Conservation (phyloP, 2,113 vertebrate species). For the Onychostruthus taczanowskii region DNA sequence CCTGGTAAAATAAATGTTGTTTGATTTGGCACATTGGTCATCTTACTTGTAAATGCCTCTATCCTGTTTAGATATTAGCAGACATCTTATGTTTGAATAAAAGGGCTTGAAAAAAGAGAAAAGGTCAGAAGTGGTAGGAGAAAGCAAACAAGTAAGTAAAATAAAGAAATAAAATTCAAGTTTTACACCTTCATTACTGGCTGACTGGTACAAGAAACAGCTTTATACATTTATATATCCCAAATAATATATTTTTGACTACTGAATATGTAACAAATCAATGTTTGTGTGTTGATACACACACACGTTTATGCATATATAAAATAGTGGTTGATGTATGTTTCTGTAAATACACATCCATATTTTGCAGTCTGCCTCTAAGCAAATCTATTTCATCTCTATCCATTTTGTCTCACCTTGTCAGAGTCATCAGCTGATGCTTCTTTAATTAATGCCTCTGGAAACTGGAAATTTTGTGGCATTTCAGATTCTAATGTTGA, state of each 20-base stretch:
- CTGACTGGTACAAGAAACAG: neutral
- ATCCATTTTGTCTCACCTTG: neutral
- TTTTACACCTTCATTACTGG: neutral
- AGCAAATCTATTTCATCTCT: neutral
- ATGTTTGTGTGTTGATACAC: neutral
- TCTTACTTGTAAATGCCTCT: slow-evolving; percentile 20
- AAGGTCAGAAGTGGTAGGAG: neutral
- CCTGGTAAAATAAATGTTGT: slow-evolving; percentile 38
- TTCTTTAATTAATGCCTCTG: neutral
- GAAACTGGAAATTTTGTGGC: neutral
- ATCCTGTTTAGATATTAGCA: neutral
- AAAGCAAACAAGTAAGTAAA: neutral
- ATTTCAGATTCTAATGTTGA: neutral
- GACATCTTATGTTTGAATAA: neutral
- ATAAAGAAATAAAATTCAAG: neutral
- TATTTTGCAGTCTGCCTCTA: neutral
- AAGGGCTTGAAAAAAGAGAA: neutral
- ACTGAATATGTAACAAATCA: neutral
- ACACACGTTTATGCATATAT: neutral
- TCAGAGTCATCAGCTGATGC: neutral
- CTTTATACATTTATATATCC: neutral
- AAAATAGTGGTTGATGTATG: neutral
- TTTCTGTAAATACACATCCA: neutral
- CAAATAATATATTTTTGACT: neutral
- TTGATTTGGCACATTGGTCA: slow-evolving; percentile 32